A percentile compares a stretch with the other conserved stretches of the same genome.
phyloP scores from a whole-genome alignment of 2,797 vertebrate genomes.

The Dromococcyx pavoninus region DNA sequence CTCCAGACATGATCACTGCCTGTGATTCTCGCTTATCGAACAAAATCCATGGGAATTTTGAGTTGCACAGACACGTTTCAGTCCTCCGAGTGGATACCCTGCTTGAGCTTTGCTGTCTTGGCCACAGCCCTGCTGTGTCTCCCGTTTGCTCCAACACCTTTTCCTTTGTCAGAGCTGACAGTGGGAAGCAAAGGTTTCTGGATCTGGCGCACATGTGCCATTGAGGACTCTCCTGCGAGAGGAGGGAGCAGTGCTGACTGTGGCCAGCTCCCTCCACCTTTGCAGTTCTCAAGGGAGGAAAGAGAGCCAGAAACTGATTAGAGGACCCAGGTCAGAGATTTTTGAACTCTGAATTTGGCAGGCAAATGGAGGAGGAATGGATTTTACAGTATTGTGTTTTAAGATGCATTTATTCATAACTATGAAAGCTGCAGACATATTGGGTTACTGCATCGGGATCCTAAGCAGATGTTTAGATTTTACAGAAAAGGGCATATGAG shows the following conservation, averaged over 20 bases:
- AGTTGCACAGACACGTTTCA: background rate
- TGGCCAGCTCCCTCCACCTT: background rate
- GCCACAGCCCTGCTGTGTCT: background rate
- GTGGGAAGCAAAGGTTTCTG: background rate
- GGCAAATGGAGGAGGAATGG: background rate
- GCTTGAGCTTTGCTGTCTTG: background rate
- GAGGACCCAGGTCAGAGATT: slow-evolving; percentile 16
- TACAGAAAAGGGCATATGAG: background rate
- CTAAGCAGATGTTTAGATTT: slow-evolving; percentile 56
- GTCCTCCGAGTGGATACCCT: background rate
- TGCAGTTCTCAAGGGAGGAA: background rate
- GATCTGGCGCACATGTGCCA: background rate
- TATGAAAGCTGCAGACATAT: slow-evolving; percentile 27
- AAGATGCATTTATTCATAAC: slow-evolving; percentile 42
- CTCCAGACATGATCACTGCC: background rate
- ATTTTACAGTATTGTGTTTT: slow-evolving; percentile 37
- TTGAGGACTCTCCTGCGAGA: background rate
- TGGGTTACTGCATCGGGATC: slow-evolving; percentile 24
- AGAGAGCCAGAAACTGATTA: slow-evolving; percentile 28
- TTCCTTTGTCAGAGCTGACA: background rate
- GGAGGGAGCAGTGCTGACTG: background rate
- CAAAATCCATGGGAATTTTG: background rate
- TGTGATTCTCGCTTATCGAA: background rate
- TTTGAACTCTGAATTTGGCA: slow-evolving; percentile 47
- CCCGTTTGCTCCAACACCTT: background rate